Percentiles rank a stretch among this genome's conserved stretches.
Evolutionary conservation across 2,888 invertebrate species (phyloP).

Genomic region (Argyresthia goedartella): DNA sequence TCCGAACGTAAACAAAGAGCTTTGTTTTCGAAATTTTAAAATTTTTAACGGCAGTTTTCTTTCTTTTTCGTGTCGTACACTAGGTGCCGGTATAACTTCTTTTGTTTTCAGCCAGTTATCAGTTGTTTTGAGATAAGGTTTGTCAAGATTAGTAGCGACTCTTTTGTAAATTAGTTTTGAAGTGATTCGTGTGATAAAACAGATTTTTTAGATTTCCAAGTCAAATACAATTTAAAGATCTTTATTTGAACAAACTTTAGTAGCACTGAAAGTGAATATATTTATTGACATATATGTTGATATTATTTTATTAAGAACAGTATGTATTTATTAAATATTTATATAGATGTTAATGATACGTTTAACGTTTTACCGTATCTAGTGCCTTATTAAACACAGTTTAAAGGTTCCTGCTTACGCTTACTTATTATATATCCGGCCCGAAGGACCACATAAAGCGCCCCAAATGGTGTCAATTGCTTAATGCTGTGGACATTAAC

Average conservation of each 20-base stretch:
- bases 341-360: neutral
- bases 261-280: neutral
- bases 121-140: neutral
- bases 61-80: neutral
- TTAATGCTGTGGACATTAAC: too few species aligned
- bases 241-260: too few species aligned
- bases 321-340: neutral
- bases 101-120: neutral
- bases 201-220: neutral
- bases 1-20: slow-evolving; percentile 25
- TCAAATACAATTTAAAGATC: neutral
- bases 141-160: neutral
- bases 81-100: neutral
- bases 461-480: too few species aligned
- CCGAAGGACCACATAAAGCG: too few species aligned
- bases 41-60: neutral
- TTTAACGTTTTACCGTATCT: neutral
- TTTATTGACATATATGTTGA: neutral
- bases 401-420: neutral
- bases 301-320: neutral
- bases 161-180: neutral
- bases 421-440: neutral
- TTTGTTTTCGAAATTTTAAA: slow-evolving; percentile 15
- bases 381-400: neutral
- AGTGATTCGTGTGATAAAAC: neutral